phyloP scores from a whole-genome alignment of 2,797 vertebrate genomes.

The Erethizon dorsatum region DNA sequence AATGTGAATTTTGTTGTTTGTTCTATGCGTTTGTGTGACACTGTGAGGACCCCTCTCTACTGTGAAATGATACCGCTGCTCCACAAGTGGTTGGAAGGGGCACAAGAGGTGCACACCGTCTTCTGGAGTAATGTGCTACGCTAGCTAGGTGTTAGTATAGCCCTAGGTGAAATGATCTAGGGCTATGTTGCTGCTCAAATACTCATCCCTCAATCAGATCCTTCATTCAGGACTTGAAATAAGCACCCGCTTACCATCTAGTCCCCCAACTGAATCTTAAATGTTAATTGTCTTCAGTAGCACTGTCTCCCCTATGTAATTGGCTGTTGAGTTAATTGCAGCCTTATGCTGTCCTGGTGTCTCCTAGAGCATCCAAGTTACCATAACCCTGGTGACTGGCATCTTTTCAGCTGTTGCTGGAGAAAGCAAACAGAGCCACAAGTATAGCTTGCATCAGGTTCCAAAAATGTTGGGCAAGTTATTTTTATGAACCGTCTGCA shows the following conservation, averaged over 20 bases:
- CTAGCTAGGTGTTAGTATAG: no score
- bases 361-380: conserved; percentile 36
- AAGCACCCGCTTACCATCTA: background rate
- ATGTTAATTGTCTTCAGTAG: background rate
- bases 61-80: background rate
- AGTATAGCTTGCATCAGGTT: conserved; percentile 81
- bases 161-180: background rate
- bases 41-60: background rate
- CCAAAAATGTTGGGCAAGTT: conserved; percentile 84
- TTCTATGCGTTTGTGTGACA: background rate
- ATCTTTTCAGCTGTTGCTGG: conserved; percentile 69
- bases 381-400: background rate
- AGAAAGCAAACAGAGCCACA: conserved; percentile 74
- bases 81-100: no score
- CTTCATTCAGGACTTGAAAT: background rate
- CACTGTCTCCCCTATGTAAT: background rate
- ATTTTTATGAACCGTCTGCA: conserved; percentile 85
- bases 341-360: background rate
- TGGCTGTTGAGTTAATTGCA: conserved; percentile 46
- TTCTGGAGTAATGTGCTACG: no score
- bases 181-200: background rate
- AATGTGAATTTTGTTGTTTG: background rate
- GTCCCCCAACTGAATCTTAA: background rate
- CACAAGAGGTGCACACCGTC: no score
- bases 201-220: background rate